phyloP scores from a whole-genome alignment of 2,113 vertebrate species.

The Microtus oregoni region DNA sequence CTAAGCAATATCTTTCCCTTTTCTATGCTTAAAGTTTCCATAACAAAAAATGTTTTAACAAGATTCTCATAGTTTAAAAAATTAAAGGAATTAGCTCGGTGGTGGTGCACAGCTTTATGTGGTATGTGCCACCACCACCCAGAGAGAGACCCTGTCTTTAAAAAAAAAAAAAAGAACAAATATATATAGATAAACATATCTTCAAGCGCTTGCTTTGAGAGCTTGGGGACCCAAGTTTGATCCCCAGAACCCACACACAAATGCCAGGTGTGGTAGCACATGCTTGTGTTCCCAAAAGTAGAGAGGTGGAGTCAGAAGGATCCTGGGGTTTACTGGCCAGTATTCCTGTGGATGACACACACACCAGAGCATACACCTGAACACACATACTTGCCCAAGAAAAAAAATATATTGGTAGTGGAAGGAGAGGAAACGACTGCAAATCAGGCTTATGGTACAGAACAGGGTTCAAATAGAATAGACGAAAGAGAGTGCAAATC shows the following conservation, averaged over 20 bases:
- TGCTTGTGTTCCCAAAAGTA: not conserved
- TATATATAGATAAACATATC: not conserved
- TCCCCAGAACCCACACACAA: not conserved
- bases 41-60: constrained; percentile 39
- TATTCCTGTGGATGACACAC: not conserved
- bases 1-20: not conserved
- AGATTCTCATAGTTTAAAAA: constrained; percentile 1
- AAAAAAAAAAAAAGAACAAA: not conserved
- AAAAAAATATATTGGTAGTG: not conserved
- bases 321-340: not conserved
- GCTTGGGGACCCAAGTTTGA: not conserved
- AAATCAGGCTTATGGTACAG: not conserved
- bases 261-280: not conserved
- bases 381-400: not conserved
- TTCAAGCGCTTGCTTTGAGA: not conserved
- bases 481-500: not conserved
- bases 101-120: too few species aligned
- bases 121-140: too few species aligned
- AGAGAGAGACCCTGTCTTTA: not conserved
- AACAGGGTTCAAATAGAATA: not conserved
- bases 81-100: not conserved
- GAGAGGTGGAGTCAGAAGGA: not conserved
- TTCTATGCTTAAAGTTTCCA: not conserved
- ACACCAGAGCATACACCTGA: not conserved
- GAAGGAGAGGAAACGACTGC: not conserved